phyloP scores from a whole-genome alignment of 2,797 vertebrate genomes.

The Eurystomus glaucurus region DNA sequence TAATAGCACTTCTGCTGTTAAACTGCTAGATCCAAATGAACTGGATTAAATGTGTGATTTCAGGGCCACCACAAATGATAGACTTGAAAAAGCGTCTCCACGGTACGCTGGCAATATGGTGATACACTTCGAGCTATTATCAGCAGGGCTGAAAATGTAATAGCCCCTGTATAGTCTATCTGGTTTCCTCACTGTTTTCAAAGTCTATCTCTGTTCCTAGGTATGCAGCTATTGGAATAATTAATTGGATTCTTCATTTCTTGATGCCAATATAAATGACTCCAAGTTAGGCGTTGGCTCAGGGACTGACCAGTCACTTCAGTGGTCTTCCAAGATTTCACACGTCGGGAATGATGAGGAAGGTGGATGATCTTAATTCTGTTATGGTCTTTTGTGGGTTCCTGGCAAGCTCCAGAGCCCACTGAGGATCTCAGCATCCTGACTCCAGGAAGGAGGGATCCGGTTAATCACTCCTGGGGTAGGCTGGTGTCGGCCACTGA shows the following conservation, averaged over 20 bases:
- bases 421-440: background rate
- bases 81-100: background rate
- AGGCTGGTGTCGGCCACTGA: background rate
- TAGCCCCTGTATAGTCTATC: background rate
- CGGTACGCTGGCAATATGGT: background rate
- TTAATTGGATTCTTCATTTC: background rate
- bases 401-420: background rate
- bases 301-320: background rate
- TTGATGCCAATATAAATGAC: background rate
- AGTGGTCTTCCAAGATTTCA: background rate
- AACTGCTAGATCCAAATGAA: background rate
- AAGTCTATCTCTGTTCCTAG: background rate
- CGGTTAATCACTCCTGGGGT: background rate
- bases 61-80: background rate
- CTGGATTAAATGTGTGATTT: slow-evolving; percentile 19
- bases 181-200: background rate
- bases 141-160: background rate
- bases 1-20: slow-evolving; percentile 11
- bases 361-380: background rate
- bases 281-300: background rate
- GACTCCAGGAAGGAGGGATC: background rate
- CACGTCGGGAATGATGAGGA: background rate
- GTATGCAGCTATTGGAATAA: background rate
- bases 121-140: background rate
- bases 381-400: fast-evolving